Base-by-base conservation (phyloP, 1,140 invertebrate species). In the Apis dorsata region DNA sequence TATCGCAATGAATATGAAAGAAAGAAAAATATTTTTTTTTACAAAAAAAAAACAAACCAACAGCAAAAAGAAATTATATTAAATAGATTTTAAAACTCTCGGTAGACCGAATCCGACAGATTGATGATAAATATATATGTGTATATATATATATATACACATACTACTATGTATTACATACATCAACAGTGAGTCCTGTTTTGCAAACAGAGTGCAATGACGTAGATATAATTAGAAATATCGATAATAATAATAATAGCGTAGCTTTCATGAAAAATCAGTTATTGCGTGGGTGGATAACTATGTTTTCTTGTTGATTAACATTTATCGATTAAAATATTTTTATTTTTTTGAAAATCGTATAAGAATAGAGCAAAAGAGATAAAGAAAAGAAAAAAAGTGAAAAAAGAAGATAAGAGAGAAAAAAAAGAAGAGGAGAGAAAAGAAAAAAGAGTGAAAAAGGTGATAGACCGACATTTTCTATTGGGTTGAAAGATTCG, bases 201-300 rank as follows among this genome's bases (percentile, higher is more conserved):
- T 34, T 60, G 19, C 57, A 49, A 9, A 12, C 15, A 53, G 19
- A 53, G 49, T 65, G 59, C 49, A 80, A 80, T 69, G 44, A 72
- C 66, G 77, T 59, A 34, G 59, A 7, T 65, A 74, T 65, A 81
- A 81, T 81, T 81, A 81, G 51, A 81, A 74, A 65, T 73, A 69
- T 57, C n/a, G 55, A 19, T 34, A 11, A 44, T 49, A 57, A 70
- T 21, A 53, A 9, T 28, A 10, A 69, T 34, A 17, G 21, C 11
- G 34, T 21, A 24, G n/a, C 28, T 57, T 68, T 51, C 28, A 13
- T 53, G 53, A 34, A 55, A 68, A 77, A 79, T 5, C 13, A n/a
- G 15, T 65, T 5, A 21, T 59, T 11, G 59, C 24, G 69, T 55
- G 10, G 19, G 21, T 21, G 24, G 19, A 11, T 8, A 10, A 9